phyloP scores from a whole-genome alignment of 2,797 vertebrate species.

The Galaxias olidus region DNA sequence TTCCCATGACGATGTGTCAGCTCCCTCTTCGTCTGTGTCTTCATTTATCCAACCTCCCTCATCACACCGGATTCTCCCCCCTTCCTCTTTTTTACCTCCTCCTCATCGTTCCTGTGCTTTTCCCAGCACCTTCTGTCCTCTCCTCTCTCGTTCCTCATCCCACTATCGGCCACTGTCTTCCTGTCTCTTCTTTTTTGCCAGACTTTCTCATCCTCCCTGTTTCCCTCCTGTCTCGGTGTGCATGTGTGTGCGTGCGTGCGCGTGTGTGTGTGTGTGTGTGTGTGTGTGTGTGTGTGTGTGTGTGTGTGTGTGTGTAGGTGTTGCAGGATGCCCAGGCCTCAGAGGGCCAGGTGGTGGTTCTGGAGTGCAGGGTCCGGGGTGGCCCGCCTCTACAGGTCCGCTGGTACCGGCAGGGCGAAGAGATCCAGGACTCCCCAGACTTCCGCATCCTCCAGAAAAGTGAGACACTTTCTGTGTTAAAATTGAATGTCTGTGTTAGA shows the following conservation, averaged over 20 bases:
- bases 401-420: constrained; percentile 89
- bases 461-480: constrained; percentile 59
- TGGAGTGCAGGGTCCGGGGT: constrained; percentile 92
- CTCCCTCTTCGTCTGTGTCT: constrained; percentile 11
- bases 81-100: background rate
- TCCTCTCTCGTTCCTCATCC: constrained; percentile 17
- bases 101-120: background rate
- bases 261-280: constrained; percentile 10
- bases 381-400: constrained; percentile 82
- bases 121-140: constrained; percentile 13
- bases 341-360: constrained; percentile 92
- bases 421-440: constrained; percentile 95
- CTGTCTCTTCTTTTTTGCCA: constrained; percentile 12
- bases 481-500: too few species aligned
- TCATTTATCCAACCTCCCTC: background rate
- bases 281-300: constrained; percentile 2
- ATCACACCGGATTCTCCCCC: background rate
- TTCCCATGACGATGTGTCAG: constrained; percentile 14
- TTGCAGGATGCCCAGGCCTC: constrained; percentile 85
- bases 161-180: constrained; percentile 10
- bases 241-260: constrained; percentile 8
- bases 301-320: constrained; percentile 68
- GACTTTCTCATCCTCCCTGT: background rate
- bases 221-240: background rate
- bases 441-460: constrained; percentile 98